Evolutionary conservation across 2,113 vertebrate genomes (phyloP).

Genomic region (Ia io): DNA sequence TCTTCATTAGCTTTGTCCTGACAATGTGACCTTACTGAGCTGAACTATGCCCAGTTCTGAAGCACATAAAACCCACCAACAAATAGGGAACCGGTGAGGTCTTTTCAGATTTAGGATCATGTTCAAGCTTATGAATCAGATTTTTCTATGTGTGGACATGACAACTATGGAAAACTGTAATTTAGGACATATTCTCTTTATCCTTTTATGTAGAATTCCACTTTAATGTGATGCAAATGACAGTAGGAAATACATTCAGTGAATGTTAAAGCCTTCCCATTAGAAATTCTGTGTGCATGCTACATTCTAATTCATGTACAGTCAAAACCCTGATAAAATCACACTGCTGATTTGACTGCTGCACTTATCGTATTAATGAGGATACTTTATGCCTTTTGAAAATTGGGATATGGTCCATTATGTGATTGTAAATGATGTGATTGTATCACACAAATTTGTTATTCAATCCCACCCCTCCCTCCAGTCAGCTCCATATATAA

Average conservation of each 20-base stretch:
- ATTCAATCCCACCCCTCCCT: conserved; percentile 86
- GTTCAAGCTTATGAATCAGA: conserved; percentile 77
- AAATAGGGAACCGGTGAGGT: conserved; percentile 56
- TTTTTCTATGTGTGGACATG: conserved; percentile 80
- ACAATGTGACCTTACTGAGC: conserved; percentile 70
- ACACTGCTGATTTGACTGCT: conserved; percentile 88
- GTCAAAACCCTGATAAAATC: conserved; percentile 90
- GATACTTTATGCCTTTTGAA: conserved; percentile 90
- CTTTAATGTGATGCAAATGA: conserved; percentile 88
- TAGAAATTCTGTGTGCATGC: conserved; percentile 89
- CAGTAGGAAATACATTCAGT: conserved; percentile 85
- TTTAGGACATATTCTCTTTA: conserved; percentile 85
- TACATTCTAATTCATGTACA: conserved; percentile 90
- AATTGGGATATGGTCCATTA: conserved; percentile 88
- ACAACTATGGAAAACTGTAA: conserved; percentile 83
- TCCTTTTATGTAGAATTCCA: conserved; percentile 85
- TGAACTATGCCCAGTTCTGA: conserved; percentile 54
- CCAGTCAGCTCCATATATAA: conserved; percentile 82
- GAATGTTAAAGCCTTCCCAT: conserved; percentile 85
- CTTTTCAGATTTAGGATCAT: conserved; percentile 76
- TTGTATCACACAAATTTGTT: conserved; percentile 87
- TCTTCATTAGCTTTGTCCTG: conserved; percentile 68
- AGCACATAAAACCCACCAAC: conserved; percentile 70
- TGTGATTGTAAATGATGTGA: conserved; percentile 89
- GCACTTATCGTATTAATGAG: conserved; percentile 90